Evolutionary conservation across 2,113 vertebrate species (phyloP), one percentile per base, ranked within the genome.

Genomic region (Trochalopteron elliotii): DNA sequence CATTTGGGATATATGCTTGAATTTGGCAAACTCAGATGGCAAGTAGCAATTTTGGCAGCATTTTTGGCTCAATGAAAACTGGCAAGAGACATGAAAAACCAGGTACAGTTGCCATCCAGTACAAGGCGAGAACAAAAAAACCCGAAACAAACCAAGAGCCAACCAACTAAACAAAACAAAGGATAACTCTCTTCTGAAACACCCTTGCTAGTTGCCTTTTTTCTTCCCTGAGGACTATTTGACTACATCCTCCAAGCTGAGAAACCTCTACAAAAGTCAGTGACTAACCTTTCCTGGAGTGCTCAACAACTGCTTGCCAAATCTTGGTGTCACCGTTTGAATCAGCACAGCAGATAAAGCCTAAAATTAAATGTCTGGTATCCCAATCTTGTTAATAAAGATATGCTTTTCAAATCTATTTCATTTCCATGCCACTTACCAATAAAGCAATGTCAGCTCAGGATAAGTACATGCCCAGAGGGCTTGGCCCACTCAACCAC

Each of bases 401-500:
- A 86, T 17, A 85, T 0, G 19, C 16, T 83, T 90, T 88, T 78
- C 52, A 25, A 69, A 83, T 39, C 30, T 39, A 67, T 70, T 83
- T 92, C 2, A 84, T 35, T 81, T 87, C 57, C 31, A 56, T 40
- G 28, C 49, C 63, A 59, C 87, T 91, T 68, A 67, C 37, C 28
- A 67, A 50, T 40, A 86, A 77, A 82, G 76, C 37, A 89, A 56
- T 30, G 59, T 85, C 85, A 92, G 57, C 42, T 89, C 75, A 92
- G 93, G 85, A 71, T 50, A 89, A 79, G 37, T 14, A 65, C 72
- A 49, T 45, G 28, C 76, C 69, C 60, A 64, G 55, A 79, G 68
- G 94, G 88, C 82, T 85, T 94, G 61, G 88, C 67, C 50, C 71
- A 85, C 63, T 83, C 75, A 79, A 57, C 12, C 39, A 31, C 71